Evolutionary conservation across 1,140 invertebrate species (phyloP).

Genomic region (Drosophila guanche): DNA sequence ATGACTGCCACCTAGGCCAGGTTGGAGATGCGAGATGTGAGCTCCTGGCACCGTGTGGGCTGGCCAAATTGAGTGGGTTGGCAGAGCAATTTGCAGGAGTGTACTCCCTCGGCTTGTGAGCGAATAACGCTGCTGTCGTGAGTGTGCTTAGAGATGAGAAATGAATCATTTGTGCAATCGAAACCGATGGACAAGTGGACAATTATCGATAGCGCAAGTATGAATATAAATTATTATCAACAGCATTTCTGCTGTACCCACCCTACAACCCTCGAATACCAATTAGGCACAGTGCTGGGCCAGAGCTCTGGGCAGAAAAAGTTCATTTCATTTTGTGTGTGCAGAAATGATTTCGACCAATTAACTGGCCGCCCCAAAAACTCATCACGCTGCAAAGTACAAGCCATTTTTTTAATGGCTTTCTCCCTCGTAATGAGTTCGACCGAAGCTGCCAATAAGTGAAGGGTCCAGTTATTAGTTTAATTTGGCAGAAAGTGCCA

Average conservation of each 20-base stretch:
- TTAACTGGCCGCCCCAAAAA: slow-evolving; percentile 61
- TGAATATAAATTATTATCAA: neutral
- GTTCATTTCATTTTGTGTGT: slow-evolving; percentile 35
- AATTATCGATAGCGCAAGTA: slow-evolving; percentile 5
- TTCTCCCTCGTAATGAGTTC: slow-evolving; percentile 55
- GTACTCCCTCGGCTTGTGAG: neutral
- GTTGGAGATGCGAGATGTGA: slow-evolving; percentile 2
- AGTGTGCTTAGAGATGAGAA: slow-evolving; percentile 1
- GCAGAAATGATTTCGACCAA: slow-evolving; percentile 41
- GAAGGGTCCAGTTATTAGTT: slow-evolving; percentile 52
- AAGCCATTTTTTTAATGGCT: slow-evolving; percentile 63
- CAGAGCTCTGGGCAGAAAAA: slow-evolving; percentile 1
- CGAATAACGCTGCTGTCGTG: neutral
- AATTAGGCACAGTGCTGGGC: too few species aligned
- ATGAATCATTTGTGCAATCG: slow-evolving; percentile 14
- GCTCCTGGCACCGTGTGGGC: neutral
- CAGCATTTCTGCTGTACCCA: neutral
- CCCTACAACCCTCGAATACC: neutral
- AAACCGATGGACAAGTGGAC: slow-evolving; percentile 6
- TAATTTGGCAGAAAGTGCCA: slow-evolving; percentile 54
- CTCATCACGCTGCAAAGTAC: slow-evolving; percentile 28
- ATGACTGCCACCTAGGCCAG: slow-evolving; percentile 45
- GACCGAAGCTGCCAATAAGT: slow-evolving; percentile 49
- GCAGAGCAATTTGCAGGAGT: slow-evolving; percentile 5
- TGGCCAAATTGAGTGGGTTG: slow-evolving; percentile 28